These are phyloP conservation scores for Oceanodroma leucorhoa DNA, from an alignment of 2,797 vertebrate genomes.

Conservation along the genomic window DNA sequence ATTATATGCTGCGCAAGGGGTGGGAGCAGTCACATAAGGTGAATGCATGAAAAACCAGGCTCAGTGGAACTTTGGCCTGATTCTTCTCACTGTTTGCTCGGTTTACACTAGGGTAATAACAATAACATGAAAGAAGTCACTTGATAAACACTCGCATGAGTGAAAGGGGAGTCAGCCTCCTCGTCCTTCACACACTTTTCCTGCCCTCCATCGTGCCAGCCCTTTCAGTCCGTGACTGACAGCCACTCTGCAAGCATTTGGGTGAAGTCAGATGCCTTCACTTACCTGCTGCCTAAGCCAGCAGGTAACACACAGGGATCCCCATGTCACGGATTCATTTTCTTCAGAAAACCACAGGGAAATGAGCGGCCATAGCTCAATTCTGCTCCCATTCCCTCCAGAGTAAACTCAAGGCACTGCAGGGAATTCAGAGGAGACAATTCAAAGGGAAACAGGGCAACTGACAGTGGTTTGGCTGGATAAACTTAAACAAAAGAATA, in stretches of 20 bases:
- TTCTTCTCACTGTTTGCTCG: neutral
- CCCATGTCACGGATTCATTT: neutral
- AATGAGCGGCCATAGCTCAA: neutral
- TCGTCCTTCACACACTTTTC: accelerated
- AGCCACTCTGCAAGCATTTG: neutral
- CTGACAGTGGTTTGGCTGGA: neutral
- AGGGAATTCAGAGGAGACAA: neutral
- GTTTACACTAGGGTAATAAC: neutral
- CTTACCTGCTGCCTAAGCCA: neutral
- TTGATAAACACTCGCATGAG: neutral
- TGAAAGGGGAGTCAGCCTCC: neutral
- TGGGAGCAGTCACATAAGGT: neutral
- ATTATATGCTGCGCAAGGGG: neutral
- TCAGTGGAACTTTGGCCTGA: neutral
- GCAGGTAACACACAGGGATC: neutral
- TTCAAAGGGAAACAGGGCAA: neutral
- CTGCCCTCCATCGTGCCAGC: neutral
- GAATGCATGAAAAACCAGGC: accelerated
- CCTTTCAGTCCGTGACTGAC: neutral
- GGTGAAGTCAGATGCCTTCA: neutral
- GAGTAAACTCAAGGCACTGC: neutral
- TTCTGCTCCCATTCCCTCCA: neutral
- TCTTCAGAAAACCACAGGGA: neutral
- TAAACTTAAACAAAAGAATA: conserved; percentile 17
- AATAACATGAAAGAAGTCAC: neutral